phyloP scores from a whole-genome alignment of 2,797 vertebrate species.

The Borostomias antarcticus region DNA sequence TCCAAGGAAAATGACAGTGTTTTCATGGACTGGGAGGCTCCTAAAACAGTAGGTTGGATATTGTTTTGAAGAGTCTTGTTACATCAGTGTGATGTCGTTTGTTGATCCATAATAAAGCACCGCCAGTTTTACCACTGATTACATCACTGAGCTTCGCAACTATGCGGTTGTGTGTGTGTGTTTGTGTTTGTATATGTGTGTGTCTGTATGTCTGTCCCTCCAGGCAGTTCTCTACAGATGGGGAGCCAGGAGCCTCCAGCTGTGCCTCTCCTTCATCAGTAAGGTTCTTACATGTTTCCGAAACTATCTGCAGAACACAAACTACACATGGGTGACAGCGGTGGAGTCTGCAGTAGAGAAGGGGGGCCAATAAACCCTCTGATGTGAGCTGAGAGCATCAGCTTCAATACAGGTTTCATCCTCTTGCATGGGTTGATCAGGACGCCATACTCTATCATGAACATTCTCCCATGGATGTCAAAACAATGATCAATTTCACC shows the following conservation, averaged over 20 bases:
- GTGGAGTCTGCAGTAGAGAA: slow-evolving; percentile 49
- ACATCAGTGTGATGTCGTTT: slow-evolving; percentile 37
- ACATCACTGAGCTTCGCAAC: slow-evolving; percentile 68
- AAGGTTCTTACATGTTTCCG: slow-evolving; percentile 58
- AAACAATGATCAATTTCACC: neutral
- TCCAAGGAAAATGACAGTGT: too few species aligned
- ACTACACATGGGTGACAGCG: slow-evolving; percentile 52
- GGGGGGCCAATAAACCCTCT: slow-evolving; percentile 38
- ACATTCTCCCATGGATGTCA: neutral
- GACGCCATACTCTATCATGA: too few species aligned
- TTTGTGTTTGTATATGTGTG: too few species aligned
- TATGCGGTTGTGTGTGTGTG: slow-evolving; percentile 49
- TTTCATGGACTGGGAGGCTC: too few species aligned
- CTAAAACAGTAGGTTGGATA: too few species aligned
- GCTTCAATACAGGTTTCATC: neutral
- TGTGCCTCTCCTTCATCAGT: slow-evolving; percentile 67
- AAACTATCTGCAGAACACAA: slow-evolving; percentile 13
- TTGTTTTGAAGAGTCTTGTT: slow-evolving; percentile 26
- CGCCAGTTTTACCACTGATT: slow-evolving; percentile 67
- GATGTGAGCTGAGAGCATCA: neutral
- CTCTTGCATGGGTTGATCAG: neutral
- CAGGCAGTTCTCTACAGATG: slow-evolving; percentile 57
- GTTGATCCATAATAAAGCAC: slow-evolving; percentile 41
- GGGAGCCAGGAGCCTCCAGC: slow-evolving; percentile 67
- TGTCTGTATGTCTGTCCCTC: slow-evolving; percentile 23